Conservation (phyloP, 2,888 invertebrate genomes). For the Embidobia sp. region DNA sequence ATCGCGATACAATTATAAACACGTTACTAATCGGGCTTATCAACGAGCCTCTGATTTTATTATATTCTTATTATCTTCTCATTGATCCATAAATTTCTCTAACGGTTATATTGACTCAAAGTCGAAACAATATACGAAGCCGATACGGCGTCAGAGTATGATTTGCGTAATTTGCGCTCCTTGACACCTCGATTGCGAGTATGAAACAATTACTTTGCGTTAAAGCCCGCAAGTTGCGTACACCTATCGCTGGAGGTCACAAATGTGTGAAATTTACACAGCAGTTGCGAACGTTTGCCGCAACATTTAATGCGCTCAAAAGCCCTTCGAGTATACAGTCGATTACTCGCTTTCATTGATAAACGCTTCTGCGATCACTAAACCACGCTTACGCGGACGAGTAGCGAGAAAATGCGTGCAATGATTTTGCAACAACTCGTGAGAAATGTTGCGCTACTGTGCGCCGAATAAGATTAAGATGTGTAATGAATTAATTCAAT, state of each 20-base stretch:
- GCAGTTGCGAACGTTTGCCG: constrained; percentile 1
- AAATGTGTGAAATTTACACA: constrained; percentile 28
- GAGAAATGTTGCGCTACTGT: constrained; percentile 2
- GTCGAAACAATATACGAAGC: constrained; percentile 11
- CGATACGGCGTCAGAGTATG: not conserved
- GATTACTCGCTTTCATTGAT: constrained; percentile 24
- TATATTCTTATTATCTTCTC: constrained; percentile 23
- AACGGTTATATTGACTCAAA: constrained; percentile 6
- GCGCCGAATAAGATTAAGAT: not conserved
- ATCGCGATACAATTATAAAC: constrained; percentile 17
- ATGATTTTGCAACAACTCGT: constrained; percentile 13
- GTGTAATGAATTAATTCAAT: too few relatives aligned
- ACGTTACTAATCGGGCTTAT: constrained; percentile 13
- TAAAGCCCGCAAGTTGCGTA: constrained; percentile 10
- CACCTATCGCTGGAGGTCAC: constrained; percentile 37
- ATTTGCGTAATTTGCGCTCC: constrained; percentile 54
- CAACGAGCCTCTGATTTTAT: constrained; percentile 20
- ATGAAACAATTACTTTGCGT: constrained; percentile 34
- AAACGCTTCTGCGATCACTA: constrained; percentile 28
- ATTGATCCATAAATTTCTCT: constrained; percentile 38
- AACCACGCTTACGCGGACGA: constrained; percentile 41
- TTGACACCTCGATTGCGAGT: constrained; percentile 39
- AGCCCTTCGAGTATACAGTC: not conserved
- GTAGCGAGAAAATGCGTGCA: constrained; percentile 40
- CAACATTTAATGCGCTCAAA: not conserved